These are phyloP conservation scores for Cistogaster globosa DNA, from an alignment of 2,888 invertebrate species.

Conservation along the genomic window DNA sequence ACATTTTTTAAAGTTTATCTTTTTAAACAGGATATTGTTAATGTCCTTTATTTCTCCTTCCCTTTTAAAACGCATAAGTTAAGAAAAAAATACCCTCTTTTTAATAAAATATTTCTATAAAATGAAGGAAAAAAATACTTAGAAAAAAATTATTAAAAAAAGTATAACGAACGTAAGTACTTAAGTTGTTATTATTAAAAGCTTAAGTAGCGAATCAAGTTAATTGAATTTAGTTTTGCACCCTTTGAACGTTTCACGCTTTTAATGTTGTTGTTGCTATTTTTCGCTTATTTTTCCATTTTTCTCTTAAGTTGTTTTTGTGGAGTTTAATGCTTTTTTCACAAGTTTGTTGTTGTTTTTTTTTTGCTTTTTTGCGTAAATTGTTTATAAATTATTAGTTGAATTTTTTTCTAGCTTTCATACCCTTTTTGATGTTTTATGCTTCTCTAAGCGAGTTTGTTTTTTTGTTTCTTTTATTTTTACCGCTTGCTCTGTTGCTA, in stretches of 20 bases:
- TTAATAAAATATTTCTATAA: not conserved
- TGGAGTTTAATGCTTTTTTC: too few species aligned
- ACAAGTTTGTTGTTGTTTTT: constrained; percentile 6
- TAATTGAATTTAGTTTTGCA: constrained; percentile 74
- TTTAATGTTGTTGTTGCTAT: constrained; percentile 33
- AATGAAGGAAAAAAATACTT: constrained; percentile 13
- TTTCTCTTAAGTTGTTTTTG: constrained; percentile 33
- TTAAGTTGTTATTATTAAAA: constrained; percentile 75
- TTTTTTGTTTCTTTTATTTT: constrained; percentile 42
- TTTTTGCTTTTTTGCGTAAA: constrained; percentile 47
- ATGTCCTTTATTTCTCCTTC: constrained; percentile 54
- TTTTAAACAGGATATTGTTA: constrained; percentile 35
- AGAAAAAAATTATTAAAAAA: constrained; percentile 37
- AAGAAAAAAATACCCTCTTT: not conserved
- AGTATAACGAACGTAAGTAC: constrained; percentile 66
- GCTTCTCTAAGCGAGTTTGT: constrained; percentile 58
- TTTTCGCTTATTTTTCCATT: constrained; percentile 6
- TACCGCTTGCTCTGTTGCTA: constrained; percentile 38
- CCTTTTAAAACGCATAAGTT: not conserved
- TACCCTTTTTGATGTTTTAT: constrained; percentile 57
- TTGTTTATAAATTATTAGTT: constrained; percentile 59
- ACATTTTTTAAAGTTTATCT: constrained; percentile 9
- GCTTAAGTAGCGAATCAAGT: constrained; percentile 74
- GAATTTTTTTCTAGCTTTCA: constrained; percentile 12
- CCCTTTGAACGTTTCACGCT: constrained; percentile 66